A percentile compares a stretch with the other conserved stretches of the same genome.
These are phyloP conservation scores for Astreopora myriophthalma DNA, from an alignment of 64 coral and sea anemone genomes.

Conservation along the genomic window DNA sequence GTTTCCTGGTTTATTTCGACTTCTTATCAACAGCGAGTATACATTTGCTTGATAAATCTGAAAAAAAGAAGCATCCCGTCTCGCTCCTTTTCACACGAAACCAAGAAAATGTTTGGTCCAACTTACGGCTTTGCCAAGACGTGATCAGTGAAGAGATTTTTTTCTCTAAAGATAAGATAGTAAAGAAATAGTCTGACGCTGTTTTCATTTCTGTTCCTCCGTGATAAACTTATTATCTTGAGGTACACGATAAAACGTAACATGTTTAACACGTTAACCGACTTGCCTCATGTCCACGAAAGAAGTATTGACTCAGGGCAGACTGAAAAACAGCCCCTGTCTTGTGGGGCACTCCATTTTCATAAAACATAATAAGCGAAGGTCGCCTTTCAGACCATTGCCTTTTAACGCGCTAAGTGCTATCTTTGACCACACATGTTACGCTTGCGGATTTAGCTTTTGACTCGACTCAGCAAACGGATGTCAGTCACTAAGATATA, in stretches of 20 bases:
- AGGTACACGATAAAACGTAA: not conserved
- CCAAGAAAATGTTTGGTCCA: too few species aligned
- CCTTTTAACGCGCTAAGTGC: not conserved
- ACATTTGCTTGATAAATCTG: too few species aligned
- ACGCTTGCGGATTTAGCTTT: not conserved
- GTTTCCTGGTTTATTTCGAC: too few species aligned
- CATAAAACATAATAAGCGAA: not conserved
- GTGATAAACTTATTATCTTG: slow-evolving; percentile 8
- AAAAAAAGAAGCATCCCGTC: too few species aligned
- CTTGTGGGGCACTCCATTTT: not conserved
- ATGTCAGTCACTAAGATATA: not conserved
- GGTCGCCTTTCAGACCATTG: not conserved
- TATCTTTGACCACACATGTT: not conserved
- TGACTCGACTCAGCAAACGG: not conserved
- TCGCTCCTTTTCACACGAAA: too few species aligned
- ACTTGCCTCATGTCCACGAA: not conserved
- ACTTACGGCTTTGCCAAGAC: not conserved
- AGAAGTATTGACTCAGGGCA: not conserved
- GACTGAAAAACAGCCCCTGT: too few species aligned
- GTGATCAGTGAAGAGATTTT: not conserved
- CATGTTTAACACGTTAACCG: not conserved
- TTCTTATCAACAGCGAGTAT: too few species aligned
- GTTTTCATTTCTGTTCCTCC: not conserved
- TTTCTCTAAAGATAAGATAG: slow-evolving; percentile 24
- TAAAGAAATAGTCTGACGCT: not conserved